These are phyloP conservation scores for Hipposideros larvatus DNA, from an alignment of 2,797 vertebrate species.

Conservation along the genomic window DNA sequence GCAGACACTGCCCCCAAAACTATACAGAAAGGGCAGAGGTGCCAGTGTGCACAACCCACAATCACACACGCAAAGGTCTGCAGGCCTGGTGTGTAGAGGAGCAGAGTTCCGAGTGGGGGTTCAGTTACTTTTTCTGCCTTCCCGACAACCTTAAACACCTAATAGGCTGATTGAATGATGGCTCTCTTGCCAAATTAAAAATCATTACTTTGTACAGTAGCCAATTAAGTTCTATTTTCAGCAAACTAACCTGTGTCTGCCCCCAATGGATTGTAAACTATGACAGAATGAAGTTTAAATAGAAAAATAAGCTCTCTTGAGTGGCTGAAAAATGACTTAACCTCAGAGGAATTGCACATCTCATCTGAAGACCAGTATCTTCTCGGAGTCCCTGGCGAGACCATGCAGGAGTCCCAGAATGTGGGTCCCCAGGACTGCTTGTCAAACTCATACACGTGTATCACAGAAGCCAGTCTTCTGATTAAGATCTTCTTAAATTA, in stretches of 20 bases:
- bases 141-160: background rate
- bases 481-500: constrained; percentile 60
- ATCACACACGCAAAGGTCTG: background rate
- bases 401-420: background rate
- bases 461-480: constrained; percentile 21
- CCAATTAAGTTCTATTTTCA: constrained; percentile 80
- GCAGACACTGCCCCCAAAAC: background rate
- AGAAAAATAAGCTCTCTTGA: background rate
- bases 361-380: constrained; percentile 2
- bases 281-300: constrained; percentile 50
- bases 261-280: constrained; percentile 65
- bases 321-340: background rate
- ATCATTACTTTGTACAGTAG: constrained; percentile 10
- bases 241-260: constrained; percentile 69
- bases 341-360: constrained; percentile 40
- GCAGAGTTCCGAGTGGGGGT: background rate
- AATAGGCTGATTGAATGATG: constrained; percentile 29
- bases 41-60: background rate
- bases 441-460: background rate
- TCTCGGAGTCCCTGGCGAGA: background rate
- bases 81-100: background rate
- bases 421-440: background rate
- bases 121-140: background rate
- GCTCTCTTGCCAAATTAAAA: constrained; percentile 83
- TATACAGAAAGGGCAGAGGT: background rate